These are phyloP conservation scores for Leptinotarsa rubiginosa DNA, from an alignment of 2,888 invertebrate species.

Conservation along the genomic window DNA sequence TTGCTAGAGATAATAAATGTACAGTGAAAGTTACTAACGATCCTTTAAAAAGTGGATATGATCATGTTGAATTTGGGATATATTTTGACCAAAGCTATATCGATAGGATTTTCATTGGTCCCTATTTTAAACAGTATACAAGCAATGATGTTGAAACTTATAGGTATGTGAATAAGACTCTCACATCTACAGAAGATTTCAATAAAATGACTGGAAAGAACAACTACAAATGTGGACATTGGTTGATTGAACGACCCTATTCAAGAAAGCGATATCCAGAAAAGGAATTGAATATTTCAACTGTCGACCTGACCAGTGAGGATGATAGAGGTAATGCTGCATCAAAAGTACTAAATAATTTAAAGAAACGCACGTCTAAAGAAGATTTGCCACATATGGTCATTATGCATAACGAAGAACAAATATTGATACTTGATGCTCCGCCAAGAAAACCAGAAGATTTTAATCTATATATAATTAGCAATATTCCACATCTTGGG, in stretches of 20 bases:
- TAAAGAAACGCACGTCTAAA: background rate
- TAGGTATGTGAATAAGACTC: conserved; percentile 56
- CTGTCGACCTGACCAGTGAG: conserved; percentile 46
- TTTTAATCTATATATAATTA: conserved; percentile 55
- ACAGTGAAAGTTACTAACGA: conserved; percentile 66
- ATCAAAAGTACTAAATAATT: background rate
- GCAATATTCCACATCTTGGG: conserved; percentile 58
- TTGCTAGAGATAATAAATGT: conserved; percentile 67
- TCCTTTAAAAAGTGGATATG: conserved; percentile 49
- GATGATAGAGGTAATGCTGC: background rate
- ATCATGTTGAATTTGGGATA: conserved; percentile 59
- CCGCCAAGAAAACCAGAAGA: conserved; percentile 43
- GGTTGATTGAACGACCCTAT: conserved; percentile 46
- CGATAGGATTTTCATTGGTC: conserved; percentile 63
- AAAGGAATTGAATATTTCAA: conserved; percentile 16
- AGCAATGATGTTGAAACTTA: conserved; percentile 60
- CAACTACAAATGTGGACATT: conserved; percentile 46
- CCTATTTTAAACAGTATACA: conserved; percentile 53
- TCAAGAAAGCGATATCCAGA: background rate
- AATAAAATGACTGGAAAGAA: conserved; percentile 55
- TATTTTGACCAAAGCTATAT: conserved; percentile 59
- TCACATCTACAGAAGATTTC: conserved; percentile 57
- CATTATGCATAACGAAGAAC: conserved; percentile 36
- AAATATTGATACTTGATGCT: conserved; percentile 41
- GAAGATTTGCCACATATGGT: conserved; percentile 20